phyloP scores from a whole-genome alignment of 2,113 vertebrate genomes.

The Trogon melanurus region DNA sequence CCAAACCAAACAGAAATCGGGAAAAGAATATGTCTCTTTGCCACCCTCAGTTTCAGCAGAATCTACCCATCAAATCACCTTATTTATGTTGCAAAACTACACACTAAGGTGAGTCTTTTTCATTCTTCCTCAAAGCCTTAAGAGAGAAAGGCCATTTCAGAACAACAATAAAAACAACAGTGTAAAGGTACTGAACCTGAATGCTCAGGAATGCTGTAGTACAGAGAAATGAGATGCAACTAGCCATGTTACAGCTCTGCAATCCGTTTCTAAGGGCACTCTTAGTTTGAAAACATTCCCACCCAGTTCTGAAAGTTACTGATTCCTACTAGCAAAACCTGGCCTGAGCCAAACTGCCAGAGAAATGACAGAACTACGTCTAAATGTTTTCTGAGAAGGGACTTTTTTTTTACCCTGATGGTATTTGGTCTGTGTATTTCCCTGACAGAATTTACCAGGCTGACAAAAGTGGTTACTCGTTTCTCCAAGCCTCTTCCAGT shows the following conservation, averaged over 20 bases:
- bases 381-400: background rate
- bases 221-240: background rate
- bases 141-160: background rate
- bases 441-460: constrained; percentile 12
- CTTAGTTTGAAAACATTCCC: background rate
- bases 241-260: background rate
- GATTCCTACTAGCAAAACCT: background rate
- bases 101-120: background rate
- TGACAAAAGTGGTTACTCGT: background rate
- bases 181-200: background rate
- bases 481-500: constrained; percentile 35
- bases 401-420: background rate
- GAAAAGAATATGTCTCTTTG: background rate
- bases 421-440: constrained; percentile 10
- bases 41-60: background rate
- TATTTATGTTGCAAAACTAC: background rate
- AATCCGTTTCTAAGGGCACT: background rate
- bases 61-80: background rate
- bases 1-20: background rate
- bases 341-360: background rate
- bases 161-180: background rate
- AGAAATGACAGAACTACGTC: background rate
- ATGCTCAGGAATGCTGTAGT: background rate
- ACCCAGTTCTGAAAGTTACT: background rate
- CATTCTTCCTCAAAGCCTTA: background rate